Conservation (phyloP, 2,797 vertebrate genomes). For the Gallinago stenura region DNA sequence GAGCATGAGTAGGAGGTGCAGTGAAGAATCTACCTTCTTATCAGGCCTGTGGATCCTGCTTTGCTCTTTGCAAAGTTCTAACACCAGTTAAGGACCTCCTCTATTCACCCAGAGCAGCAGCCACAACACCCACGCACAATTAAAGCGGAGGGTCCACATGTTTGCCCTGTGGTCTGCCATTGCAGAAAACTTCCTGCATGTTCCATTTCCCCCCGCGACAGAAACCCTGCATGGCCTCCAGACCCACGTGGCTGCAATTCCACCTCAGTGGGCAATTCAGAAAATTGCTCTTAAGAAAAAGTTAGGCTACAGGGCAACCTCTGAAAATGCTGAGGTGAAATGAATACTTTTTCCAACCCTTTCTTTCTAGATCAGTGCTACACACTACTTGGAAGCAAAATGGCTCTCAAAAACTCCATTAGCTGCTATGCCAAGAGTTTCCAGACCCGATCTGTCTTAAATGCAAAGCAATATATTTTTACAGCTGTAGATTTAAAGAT, state of each 20-base stretch:
- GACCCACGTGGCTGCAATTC: not conserved
- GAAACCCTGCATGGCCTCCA: not conserved
- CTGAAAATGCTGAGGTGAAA: not conserved
- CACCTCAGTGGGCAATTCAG: not conserved
- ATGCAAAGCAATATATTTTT: conserved; percentile 34
- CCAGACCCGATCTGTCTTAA: not conserved
- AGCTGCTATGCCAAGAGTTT: not conserved
- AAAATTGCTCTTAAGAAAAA: not conserved
- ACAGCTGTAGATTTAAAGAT: not conserved
- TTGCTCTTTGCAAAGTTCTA: not conserved
- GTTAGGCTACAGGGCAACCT: not conserved
- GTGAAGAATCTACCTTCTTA: not conserved
- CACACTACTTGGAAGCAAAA: not conserved
- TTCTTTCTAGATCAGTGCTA: not conserved
- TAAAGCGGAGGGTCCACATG: not conserved
- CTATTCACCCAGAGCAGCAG: too few species aligned
- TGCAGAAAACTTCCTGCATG: not conserved
- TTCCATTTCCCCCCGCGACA: fast-evolving
- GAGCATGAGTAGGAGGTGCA: not conserved
- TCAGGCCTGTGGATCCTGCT: not conserved
- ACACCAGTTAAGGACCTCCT: too few species aligned
- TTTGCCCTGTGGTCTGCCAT: not conserved
- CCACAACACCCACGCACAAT: not conserved
- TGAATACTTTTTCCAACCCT: not conserved
- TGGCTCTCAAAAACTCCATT: not conserved